Evolutionary conservation across 2,888 invertebrate genomes (phyloP).

Genomic region (Cistogaster globosa): DNA sequence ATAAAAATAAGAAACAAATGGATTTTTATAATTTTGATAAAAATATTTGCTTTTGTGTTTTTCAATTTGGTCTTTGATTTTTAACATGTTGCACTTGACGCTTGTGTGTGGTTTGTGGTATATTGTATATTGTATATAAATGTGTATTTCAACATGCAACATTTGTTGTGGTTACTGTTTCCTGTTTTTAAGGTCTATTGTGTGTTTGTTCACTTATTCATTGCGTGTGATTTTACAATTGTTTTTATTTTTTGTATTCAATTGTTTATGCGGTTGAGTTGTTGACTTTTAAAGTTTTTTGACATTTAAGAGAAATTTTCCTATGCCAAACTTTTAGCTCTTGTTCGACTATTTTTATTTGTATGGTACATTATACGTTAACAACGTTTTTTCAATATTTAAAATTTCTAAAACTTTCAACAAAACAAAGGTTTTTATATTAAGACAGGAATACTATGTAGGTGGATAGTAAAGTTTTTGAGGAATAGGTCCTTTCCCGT

Average conservation of each 20-base stretch:
- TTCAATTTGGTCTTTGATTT: slow-evolving; percentile 52
- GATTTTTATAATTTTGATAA: background rate
- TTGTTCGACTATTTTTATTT: background rate
- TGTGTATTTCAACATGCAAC: slow-evolving; percentile 38
- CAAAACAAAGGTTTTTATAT: too few species aligned
- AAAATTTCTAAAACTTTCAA: too few species aligned
- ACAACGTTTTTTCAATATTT: too few species aligned
- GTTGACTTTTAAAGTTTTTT: slow-evolving; percentile 58
- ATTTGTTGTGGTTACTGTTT: slow-evolving; percentile 51
- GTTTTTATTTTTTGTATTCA: background rate
- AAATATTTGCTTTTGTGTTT: slow-evolving; percentile 14
- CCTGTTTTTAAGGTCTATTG: slow-evolving; percentile 58
- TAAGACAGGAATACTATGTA: too few species aligned
- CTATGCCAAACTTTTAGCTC: background rate
- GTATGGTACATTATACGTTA: too few species aligned
- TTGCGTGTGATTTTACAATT: slow-evolving; percentile 36
- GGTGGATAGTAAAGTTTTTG: too few species aligned
- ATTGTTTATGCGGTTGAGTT: slow-evolving; percentile 30
- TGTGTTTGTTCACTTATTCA: slow-evolving; percentile 9
- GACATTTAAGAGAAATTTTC: slow-evolving; percentile 26
- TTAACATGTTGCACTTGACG: slow-evolving; percentile 46
- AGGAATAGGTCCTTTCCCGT: too few species aligned
- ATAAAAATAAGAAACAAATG: slow-evolving; percentile 3
- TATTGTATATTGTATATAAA: background rate
- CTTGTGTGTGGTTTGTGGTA: background rate